Conservation (phyloP, 53 echinoderm and acorn worm genomes). For the Holothuria scabra region DNA sequence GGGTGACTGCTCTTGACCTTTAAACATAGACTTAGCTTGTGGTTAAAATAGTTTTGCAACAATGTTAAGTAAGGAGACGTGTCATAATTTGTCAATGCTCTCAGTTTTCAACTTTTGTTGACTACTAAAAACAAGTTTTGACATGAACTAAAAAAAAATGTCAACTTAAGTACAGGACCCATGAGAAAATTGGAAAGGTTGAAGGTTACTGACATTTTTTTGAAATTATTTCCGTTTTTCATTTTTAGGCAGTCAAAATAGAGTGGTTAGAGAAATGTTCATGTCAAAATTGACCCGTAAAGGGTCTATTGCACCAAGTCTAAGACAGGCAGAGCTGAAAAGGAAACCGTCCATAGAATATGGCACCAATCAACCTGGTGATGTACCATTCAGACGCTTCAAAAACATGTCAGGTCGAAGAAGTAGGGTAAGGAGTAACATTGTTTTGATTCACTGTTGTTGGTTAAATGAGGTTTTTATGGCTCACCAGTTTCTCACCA, state of each 20-base stretch:
- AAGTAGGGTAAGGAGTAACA: conserved; percentile 57
- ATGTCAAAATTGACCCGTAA: conserved; percentile 81
- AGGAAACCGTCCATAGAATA: conserved; percentile 43
- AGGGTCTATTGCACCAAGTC: conserved; percentile 94
- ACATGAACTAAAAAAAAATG: too few relatives aligned
- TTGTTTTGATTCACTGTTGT: background rate
- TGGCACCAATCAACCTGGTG: background rate
- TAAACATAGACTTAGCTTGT: too few relatives aligned
- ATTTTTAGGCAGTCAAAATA: conserved; percentile 80
- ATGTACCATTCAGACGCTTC: conserved; percentile 77
- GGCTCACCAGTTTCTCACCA: too few relatives aligned
- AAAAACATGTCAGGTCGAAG: conserved; percentile 79
- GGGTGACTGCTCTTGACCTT: too few relatives aligned
- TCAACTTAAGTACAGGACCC: too few relatives aligned
- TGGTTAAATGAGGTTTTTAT: too few relatives aligned
- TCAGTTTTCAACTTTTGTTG: too few relatives aligned
- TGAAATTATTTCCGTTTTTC: background rate
- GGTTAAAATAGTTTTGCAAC: too few relatives aligned
- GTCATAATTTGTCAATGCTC: too few relatives aligned
- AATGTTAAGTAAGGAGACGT: too few relatives aligned
- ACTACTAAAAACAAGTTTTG: too few relatives aligned
- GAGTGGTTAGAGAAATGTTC: conserved; percentile 89
- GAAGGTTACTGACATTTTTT: background rate
- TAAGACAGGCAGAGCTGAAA: conserved; percentile 68
- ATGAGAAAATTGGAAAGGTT: too few relatives aligned